Percentiles rank a stretch among this genome's conserved stretches.
These are phyloP conservation scores for Bubo scandiacus DNA, from an alignment of 2,113 vertebrate genomes.

Conservation along the genomic window DNA sequence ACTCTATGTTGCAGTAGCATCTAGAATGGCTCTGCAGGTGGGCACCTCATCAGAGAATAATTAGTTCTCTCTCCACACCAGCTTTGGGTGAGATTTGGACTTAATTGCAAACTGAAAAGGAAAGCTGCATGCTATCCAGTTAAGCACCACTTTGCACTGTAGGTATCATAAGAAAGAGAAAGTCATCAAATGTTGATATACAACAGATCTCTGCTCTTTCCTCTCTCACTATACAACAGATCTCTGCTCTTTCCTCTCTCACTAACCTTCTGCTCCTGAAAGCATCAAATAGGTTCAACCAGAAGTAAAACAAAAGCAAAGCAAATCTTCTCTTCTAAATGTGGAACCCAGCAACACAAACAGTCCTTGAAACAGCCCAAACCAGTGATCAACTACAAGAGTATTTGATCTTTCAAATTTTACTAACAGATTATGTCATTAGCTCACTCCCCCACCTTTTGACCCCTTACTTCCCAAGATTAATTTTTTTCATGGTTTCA, in stretches of 20 bases:
- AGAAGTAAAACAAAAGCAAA: not conserved
- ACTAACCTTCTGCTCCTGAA: not conserved
- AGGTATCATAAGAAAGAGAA: not conserved
- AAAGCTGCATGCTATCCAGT: not conserved
- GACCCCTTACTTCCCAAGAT: not conserved
- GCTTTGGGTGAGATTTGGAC: not conserved
- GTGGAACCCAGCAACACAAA: not conserved
- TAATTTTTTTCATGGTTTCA: not conserved
- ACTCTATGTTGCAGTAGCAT: not conserved
- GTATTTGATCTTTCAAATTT: not conserved
- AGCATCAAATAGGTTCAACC: not conserved
- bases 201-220: not conserved
- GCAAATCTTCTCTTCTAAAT: not conserved
- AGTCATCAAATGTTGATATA: not conserved
- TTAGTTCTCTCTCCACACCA: not conserved
- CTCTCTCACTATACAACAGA: not conserved
- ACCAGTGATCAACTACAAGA: not conserved
- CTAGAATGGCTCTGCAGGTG: not conserved
- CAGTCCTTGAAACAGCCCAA: not conserved
- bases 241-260: not conserved
- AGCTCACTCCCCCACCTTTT: not conserved
- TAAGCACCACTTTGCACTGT: not conserved
- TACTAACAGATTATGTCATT: not conserved
- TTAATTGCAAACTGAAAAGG: constrained; percentile 13
- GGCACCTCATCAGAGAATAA: constrained; percentile 18